Percentiles rank a stretch among this genome's conserved stretches.
Evolutionary conservation across 2,888 invertebrate species (phyloP).

Genomic region (Graphium colonna): DNA sequence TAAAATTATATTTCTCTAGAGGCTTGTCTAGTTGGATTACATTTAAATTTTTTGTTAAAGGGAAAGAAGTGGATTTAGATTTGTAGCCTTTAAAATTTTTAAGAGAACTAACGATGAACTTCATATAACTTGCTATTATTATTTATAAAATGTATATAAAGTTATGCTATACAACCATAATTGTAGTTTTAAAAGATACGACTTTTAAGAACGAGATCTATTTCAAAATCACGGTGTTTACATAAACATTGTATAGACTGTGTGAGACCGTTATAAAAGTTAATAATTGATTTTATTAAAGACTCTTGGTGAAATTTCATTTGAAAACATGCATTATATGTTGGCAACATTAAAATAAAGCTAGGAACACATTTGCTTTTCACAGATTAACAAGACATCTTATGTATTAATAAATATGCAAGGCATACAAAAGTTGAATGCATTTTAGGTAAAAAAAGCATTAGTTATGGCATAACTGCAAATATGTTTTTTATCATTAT

Average conservation of each 20-base stretch:
- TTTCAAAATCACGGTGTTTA: no score
- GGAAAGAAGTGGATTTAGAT: neutral
- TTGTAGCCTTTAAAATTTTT: neutral
- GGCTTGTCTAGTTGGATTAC: neutral
- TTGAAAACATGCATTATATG: neutral
- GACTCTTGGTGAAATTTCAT: no score
- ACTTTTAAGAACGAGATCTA: neutral
- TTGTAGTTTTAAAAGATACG: neutral
- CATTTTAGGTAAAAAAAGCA: neutral
- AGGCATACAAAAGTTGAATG: neutral
- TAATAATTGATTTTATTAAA: no score
- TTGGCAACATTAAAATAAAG: conserved; percentile 6
- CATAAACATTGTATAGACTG: neutral
- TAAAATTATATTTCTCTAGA: no score
- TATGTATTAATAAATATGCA: neutral
- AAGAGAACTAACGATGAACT: neutral
- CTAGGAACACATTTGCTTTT: conserved; percentile 8
- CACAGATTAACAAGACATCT: neutral
- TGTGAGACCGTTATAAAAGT: no score
- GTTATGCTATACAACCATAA: neutral
- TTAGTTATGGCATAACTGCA: neutral
- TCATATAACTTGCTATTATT: neutral
- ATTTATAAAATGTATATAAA: neutral
- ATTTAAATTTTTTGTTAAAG: neutral
- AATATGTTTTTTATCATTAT: neutral